Base-by-base conservation (phyloP, 2,888 invertebrate genomes). In the Auanema freiburgensis region DNA sequence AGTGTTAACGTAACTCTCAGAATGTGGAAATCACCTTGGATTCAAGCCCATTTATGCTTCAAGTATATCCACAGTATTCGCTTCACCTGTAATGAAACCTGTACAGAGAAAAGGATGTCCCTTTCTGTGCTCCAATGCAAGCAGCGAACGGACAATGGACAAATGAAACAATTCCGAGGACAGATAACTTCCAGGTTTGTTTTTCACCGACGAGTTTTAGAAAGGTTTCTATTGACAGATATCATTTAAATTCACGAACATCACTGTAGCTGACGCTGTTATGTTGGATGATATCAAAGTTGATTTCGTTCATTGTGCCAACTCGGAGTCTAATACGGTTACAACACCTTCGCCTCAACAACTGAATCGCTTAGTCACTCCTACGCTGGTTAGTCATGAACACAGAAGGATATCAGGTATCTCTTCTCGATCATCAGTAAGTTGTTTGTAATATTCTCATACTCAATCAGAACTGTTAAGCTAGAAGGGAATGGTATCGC, bases 211-310 rank as follows among this genome's bases (percentile, higher is more conserved):
- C n/a, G 3, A 14, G 44, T 46, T 12, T 49, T 18, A 54, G 18
- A 11, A 14, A 21, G n/a, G 33, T 25, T n/a, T n/a, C n/a, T 54
- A 12, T 11, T 53, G 64, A 25, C 56, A 75, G 76, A 58, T 76
- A 14, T 60, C 63, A 21, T 55, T 76, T n/a, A 66, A 70, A n/a
- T 76, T 76, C 58, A 66, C 71, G 1, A 76, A 76, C 56, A 62
- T 76, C 11, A 66, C 72, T 1, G 63, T 60, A 24, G 73, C 69
- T 6, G 74, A 74, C 46, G 69, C 69, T 54, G 59, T 74, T 10
- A 60, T 76, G 18, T 43, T 76, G 23, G 72, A 72, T 50, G 69
- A 74, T 49, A 33, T 76, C 55, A 51, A 59, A 1, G 24, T 66
- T 3, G 49, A 54, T 12, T 76, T 63, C 61, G 52, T 57, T 1